A percentile compares a stretch with the other conserved stretches of the same genome.
phyloP scores from a whole-genome alignment of 1,140 invertebrate genomes.

The Scylla paramamosain region DNA sequence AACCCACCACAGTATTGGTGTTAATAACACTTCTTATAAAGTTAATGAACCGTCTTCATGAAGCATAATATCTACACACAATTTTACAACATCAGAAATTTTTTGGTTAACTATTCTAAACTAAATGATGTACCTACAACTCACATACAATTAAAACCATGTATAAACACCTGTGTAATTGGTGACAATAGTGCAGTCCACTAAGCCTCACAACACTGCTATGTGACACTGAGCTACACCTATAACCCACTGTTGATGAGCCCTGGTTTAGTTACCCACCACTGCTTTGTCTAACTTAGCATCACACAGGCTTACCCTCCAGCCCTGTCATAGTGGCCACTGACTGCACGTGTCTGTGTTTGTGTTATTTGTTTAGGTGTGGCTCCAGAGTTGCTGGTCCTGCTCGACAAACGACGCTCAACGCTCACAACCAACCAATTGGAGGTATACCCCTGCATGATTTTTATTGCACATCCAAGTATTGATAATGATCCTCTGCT shows the following conservation, averaged over 20 bases:
- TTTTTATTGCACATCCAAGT: conserved; percentile 44
- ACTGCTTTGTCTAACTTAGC: conserved; percentile 43
- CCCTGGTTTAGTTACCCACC: not conserved
- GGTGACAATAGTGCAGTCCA: not conserved
- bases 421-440: conserved; percentile 73
- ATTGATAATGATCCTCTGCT: conserved; percentile 32
- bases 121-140: too few relatives aligned
- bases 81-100: too few relatives aligned
- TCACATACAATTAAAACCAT: too few relatives aligned
- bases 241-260: not conserved
- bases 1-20: too few relatives aligned
- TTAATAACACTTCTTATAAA: too few relatives aligned
- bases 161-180: too few relatives aligned
- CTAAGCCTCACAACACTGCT: not conserved
- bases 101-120: too few relatives aligned
- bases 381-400: conserved; percentile 68
- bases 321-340: conserved; percentile 48
- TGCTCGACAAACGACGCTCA: conserved; percentile 71
- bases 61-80: too few relatives aligned
- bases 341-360: conserved; percentile 72
- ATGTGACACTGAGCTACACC: not conserved
- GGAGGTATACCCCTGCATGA: conserved; percentile 68
- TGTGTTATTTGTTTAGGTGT: conserved; percentile 71
- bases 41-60: too few relatives aligned
- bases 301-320: conserved; percentile 11